Evolutionary conservation across 2,888 invertebrate species (phyloP), one percentile per base, ranked within the genome.

Genomic region (Trissolcus japonicus): DNA sequence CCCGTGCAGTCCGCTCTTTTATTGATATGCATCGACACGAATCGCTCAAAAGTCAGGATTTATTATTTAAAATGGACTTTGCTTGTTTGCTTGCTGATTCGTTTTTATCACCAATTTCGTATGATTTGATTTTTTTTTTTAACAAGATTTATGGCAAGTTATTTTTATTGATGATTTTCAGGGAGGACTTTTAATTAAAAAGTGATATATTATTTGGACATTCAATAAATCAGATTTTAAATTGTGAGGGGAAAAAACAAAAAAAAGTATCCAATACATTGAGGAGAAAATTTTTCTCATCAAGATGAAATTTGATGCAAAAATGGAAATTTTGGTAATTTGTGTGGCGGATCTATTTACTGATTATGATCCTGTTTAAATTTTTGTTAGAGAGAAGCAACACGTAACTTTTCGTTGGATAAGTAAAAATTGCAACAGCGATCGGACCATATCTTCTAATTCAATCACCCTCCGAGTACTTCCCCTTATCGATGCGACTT

Each of bases 371-470:
- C 4, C 9, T 17, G 4, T 46, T 59, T 46, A 3, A 50, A 59
- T 59, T 54, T 29, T 25, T 55, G 16, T 41, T 16, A 41, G 35
- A 35, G 16, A 62, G 40, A 48, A 54, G 59, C 50, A 60, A 57
- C 43, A 46, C 29, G 60, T 66, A 19, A 35, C 9, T 35, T 35
- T 35, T 35, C 35, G 56, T 50, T 16, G 14, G 46, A 46, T 14
- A 46, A 46, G 16, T 46, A 46, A 59, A 71, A 68, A 67, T 74
- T 68, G 69, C 29, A 57, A 71, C 76, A 54, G 73, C 69, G 78
- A 82, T 82, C 73, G 78, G 79, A 60, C 66, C 78, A 79, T 81
- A 82, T 81, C 80, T 82, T 69, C 80, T 82, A 78, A 78, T 82
- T 81, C 79, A 78, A 80, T 76, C 76, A 65, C 68, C 78, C 72